Evolutionary conservation across 2,113 vertebrate species (phyloP).

Genomic region (Anseranas semipalmata): DNA sequence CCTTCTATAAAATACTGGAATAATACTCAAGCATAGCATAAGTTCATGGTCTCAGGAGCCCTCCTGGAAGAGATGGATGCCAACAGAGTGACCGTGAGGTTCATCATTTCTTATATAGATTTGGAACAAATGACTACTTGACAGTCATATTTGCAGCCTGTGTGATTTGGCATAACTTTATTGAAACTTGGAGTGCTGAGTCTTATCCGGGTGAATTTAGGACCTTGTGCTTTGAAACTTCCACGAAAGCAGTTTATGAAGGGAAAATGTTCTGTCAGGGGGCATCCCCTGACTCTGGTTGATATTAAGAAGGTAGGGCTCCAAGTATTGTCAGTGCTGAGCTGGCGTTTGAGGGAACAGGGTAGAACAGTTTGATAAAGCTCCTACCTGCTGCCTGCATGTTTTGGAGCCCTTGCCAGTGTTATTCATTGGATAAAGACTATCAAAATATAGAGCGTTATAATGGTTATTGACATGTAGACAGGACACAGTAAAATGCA

Average conservation of each 20-base stretch:
- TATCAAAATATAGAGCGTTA: background rate
- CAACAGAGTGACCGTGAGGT: background rate
- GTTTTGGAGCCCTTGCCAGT: background rate
- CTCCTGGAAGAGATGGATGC: background rate
- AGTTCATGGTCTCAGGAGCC: background rate
- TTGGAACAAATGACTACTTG: background rate
- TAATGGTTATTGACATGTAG: background rate
- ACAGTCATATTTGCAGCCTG: background rate
- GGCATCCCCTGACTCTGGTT: background rate
- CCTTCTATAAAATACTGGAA: rapidly evolving
- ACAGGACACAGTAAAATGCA: background rate
- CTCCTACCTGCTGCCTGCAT: background rate
- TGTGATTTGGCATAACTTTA: background rate
- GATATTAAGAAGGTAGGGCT: background rate
- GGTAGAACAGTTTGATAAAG: background rate
- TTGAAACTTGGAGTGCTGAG: background rate
- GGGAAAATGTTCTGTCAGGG: background rate
- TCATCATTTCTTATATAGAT: background rate
- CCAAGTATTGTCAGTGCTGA: background rate
- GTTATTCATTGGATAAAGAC: background rate
- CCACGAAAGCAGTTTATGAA: background rate
- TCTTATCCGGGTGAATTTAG: background rate
- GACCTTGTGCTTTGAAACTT: background rate
- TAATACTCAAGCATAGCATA: background rate
- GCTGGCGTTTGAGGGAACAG: background rate